Base-by-base conservation (phyloP, 2,888 invertebrate species). In the Dorcus parallelipipedus region DNA sequence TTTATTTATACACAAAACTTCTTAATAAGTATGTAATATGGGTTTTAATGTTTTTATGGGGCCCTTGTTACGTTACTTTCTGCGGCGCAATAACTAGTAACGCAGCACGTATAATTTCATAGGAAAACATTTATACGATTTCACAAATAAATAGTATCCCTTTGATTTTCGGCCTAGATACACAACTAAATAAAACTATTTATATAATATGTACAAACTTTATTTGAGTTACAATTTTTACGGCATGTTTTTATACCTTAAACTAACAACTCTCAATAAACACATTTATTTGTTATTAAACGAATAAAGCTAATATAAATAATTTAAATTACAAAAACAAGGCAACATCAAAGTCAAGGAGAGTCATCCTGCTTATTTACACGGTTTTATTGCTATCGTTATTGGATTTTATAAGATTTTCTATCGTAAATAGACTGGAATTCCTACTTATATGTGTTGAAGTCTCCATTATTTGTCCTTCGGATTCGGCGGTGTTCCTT, bases 351-450 rank as follows among this genome's bases (percentile, higher is more conserved):
- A 73, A 73, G 70, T 59, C 64, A 62, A 69, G 64, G 65, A 60
- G 67, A 67, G 65, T 67, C 63, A 57, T 63, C 59, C 26, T 71
- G 71, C 72, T 72, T 73, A 71, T 73, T 74, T 72, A 72, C 71
- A 67, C 69, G 70, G 66, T 64, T 71, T 71, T 73, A 70, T 72
- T 71, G 64, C 69, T 63, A 56, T 67, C 63, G 64, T 71, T 68
- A 67, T 71, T 70, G 66, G 69, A 73, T 75, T 78, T 78, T 67
- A 78, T 78, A 71, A 78, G 72, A 73, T 78, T 76, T 67, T 78
- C 78, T 66, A 78, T 78, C 62, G 78, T 78, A 74, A 78, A 78
- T 70, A 77, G 68, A 67, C 71, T 75, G 60, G 78, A 76, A 68
- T 78, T 78, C 71, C 77, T 77, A 61, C 67, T 70, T 68, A 70